A percentile compares a stretch with the other conserved stretches of the same genome.
Conservation (phyloP, 1,140 invertebrate genomes). For the Euschistus heros region DNA sequence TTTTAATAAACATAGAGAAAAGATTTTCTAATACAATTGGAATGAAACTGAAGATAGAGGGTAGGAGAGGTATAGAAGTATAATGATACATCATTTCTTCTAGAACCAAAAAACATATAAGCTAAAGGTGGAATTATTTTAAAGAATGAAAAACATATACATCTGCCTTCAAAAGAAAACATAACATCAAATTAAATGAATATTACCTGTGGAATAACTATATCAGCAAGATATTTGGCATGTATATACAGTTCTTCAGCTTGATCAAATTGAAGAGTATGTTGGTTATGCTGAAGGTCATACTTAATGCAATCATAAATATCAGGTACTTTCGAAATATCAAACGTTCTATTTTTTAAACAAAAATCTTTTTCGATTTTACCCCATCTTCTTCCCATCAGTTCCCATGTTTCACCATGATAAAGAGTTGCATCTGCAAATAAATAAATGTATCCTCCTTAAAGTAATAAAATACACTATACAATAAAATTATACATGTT, state of each 20-base stretch:
- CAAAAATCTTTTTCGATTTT: slow-evolving; percentile 99
- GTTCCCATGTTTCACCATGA: slow-evolving; percentile 97
- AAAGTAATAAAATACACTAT: slow-evolving; percentile 6
- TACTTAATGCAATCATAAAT: slow-evolving; percentile 99
- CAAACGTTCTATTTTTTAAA: slow-evolving; percentile 82
- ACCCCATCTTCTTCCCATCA: slow-evolving; percentile 94
- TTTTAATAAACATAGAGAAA: too few species aligned
- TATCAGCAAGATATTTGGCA: slow-evolving; percentile 91
- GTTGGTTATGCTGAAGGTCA: slow-evolving; percentile 95
- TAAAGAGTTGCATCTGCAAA: slow-evolving; percentile 77
- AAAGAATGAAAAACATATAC: too few species aligned
- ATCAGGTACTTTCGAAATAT: slow-evolving; percentile 98
- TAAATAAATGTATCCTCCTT: too few species aligned
- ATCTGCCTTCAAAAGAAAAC: too few species aligned
- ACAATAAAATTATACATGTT: too few species aligned
- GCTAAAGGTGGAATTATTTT: too few species aligned
- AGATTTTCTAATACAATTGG: too few species aligned
- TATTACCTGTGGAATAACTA: slow-evolving; percentile 91
- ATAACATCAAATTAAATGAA: too few species aligned
- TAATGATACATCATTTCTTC: too few species aligned
- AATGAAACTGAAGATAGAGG: too few species aligned
- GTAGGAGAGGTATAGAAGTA: too few species aligned
- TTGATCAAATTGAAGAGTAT: slow-evolving; percentile 85
- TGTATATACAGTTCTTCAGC: slow-evolving; percentile 91
- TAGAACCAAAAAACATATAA: too few species aligned